A percentile compares a stretch with the other conserved stretches of the same genome.
Conservation (phyloP, 2,113 vertebrate species). For the Naja naja region DNA sequence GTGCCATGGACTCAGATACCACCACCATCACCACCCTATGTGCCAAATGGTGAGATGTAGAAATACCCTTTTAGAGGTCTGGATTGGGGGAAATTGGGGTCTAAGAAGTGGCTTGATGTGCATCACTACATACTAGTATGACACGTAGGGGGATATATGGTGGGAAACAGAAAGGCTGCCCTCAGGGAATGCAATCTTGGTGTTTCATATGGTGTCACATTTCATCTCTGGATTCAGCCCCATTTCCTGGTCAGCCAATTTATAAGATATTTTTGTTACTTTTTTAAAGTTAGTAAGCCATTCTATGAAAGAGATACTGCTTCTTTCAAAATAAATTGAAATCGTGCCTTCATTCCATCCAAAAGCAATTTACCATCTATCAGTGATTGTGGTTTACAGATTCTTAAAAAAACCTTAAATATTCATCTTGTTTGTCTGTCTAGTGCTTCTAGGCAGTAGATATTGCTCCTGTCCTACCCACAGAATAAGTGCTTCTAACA, state of each 20-base stretch:
- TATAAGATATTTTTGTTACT: background rate
- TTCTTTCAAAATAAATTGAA: constrained; percentile 17
- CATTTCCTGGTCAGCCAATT: background rate
- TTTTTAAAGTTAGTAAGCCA: background rate
- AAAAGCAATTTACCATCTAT: constrained; percentile 41
- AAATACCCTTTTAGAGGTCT: background rate
- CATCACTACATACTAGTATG: background rate
- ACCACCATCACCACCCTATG: background rate
- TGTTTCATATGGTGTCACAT: background rate
- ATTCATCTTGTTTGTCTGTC: constrained; percentile 28
- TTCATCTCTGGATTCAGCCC: background rate
- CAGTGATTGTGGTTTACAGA: constrained; percentile 35
- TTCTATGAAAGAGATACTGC: constrained; percentile 22
- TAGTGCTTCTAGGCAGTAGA: constrained; percentile 26
- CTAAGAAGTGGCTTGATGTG: background rate
- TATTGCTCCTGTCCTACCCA: constrained; percentile 6
- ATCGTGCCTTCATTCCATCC: constrained; percentile 18
- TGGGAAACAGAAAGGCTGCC: background rate
- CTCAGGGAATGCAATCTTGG: background rate
- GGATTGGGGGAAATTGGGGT: background rate
- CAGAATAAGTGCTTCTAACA: constrained; percentile 44
- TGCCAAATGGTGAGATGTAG: background rate
- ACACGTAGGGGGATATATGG: background rate
- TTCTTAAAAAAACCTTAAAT: constrained; percentile 30
- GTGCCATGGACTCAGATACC: background rate